Conservation (phyloP, 2,113 vertebrate genomes). For the Austrofundulus limnaeus region DNA sequence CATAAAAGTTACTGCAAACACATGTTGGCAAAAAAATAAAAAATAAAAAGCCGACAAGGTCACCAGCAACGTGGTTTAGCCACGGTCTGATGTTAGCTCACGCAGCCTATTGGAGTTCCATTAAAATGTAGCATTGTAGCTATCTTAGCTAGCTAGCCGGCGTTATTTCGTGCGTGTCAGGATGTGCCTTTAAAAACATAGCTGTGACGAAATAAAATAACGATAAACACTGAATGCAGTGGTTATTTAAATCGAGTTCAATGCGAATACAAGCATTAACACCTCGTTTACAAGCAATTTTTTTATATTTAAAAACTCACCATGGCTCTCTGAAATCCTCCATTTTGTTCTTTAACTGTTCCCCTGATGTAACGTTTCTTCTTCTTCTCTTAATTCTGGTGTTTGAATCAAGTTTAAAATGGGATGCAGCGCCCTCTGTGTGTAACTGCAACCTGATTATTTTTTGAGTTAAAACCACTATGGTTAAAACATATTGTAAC, state of each 20-base stretch:
- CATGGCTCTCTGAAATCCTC: conserved; percentile 94
- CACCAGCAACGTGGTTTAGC: conserved; percentile 68
- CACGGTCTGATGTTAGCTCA: conserved; percentile 5
- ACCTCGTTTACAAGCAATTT: fast-evolving
- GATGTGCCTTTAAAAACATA: background rate
- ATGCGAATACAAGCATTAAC: fast-evolving
- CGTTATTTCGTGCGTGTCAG: background rate
- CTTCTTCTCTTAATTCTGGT: background rate
- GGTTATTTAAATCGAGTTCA: fast-evolving
- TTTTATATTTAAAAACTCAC: conserved; percentile 73
- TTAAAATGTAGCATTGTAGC: conserved; percentile 43
- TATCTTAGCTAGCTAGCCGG: conserved; percentile 28
- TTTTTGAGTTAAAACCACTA: too few relatives aligned
- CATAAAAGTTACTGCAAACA: fast-evolving
- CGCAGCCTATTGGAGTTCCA: background rate
- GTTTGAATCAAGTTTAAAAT: too few relatives aligned
- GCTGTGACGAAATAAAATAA: background rate
- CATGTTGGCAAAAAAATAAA: background rate
- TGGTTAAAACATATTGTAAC: too few relatives aligned
- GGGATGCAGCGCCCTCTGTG: too few relatives aligned
- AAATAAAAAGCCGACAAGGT: conserved; percentile 70
- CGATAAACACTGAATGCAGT: fast-evolving
- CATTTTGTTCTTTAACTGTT: conserved; percentile 84
- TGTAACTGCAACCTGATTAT: too few relatives aligned
- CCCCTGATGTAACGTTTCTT: conserved; percentile 17